These are phyloP conservation scores for Cydia amplana DNA, from an alignment of 1,140 invertebrate species.

Conservation along the genomic window DNA sequence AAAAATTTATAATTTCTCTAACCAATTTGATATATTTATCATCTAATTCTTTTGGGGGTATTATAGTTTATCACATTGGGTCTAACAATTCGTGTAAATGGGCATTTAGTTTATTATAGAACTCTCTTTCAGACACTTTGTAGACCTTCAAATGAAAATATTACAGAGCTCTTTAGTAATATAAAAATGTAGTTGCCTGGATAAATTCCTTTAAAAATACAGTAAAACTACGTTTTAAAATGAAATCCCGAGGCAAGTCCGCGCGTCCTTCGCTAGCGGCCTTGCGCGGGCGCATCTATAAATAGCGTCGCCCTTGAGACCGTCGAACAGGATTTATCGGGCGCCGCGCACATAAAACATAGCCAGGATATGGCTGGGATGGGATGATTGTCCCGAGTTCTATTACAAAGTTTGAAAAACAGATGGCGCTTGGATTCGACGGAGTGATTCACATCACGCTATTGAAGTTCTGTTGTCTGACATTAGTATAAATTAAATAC, in stretches of 20 bases:
- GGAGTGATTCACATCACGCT: neutral
- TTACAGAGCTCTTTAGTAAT: too few relatives aligned
- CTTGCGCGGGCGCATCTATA: constrained; percentile 13
- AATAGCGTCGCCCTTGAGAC: constrained; percentile 18
- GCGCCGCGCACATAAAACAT: neutral
- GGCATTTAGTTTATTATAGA: too few relatives aligned
- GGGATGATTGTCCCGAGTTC: too few relatives aligned
- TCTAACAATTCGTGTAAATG: too few relatives aligned
- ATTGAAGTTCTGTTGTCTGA: neutral
- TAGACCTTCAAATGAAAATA: too few relatives aligned
- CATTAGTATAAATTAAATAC: neutral
- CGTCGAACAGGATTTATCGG: constrained; percentile 13
- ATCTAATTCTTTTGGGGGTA: too few relatives aligned
- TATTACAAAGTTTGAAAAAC: too few relatives aligned
- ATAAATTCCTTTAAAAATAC: neutral
- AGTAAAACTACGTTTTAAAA: neutral
- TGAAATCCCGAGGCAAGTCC: neutral
- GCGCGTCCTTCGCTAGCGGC: constrained; percentile 13
- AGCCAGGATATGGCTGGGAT: neutral
- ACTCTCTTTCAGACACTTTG: too few relatives aligned
- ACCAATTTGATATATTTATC: too few relatives aligned
- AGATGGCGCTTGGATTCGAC: neutral
- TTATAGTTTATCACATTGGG: too few relatives aligned
- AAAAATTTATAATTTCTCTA: too few relatives aligned
- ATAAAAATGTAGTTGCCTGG: neutral